These are phyloP conservation scores for Lasioglossum vierecki DNA, from an alignment of 2,888 invertebrate genomes.

Conservation along the genomic window DNA sequence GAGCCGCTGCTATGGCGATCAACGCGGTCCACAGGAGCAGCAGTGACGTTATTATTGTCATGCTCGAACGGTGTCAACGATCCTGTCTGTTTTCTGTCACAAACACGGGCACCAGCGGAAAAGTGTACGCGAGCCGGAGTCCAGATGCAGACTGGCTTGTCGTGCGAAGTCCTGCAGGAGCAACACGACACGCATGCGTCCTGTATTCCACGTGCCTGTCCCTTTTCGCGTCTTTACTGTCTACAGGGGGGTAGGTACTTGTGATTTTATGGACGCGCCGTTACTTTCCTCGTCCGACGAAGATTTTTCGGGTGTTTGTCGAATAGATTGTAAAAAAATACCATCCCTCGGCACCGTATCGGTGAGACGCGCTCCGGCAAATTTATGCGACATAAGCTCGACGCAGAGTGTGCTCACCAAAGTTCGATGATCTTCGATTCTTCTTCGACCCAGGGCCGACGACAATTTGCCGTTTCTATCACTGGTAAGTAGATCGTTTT, in stretches of 20 bases:
- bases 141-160: constrained; percentile 80
- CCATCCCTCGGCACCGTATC: neutral
- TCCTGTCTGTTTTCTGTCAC: constrained; percentile 37
- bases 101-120: constrained; percentile 66
- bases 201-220: constrained; percentile 77
- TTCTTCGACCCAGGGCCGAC: neutral
- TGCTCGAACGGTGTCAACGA: constrained; percentile 44
- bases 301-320: constrained; percentile 47
- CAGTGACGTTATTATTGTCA: constrained; percentile 65
- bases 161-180: constrained; percentile 77
- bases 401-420: neutral
- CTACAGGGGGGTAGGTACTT: constrained; percentile 47
- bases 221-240: constrained; percentile 70
- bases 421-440: neutral
- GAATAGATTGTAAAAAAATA: constrained; percentile 9
- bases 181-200: constrained; percentile 82
- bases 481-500: too few species aligned
- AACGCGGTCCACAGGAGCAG: constrained; percentile 60
- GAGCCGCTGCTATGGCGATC: constrained; percentile 50
- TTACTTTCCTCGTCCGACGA: neutral
- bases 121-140: constrained; percentile 78
- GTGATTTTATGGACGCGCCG: constrained; percentile 53
- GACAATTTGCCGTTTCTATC: neutral
- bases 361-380: neutral
- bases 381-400: neutral